Base-by-base conservation (phyloP, 2,888 invertebrate genomes). In the Lydus trimaculatus region DNA sequence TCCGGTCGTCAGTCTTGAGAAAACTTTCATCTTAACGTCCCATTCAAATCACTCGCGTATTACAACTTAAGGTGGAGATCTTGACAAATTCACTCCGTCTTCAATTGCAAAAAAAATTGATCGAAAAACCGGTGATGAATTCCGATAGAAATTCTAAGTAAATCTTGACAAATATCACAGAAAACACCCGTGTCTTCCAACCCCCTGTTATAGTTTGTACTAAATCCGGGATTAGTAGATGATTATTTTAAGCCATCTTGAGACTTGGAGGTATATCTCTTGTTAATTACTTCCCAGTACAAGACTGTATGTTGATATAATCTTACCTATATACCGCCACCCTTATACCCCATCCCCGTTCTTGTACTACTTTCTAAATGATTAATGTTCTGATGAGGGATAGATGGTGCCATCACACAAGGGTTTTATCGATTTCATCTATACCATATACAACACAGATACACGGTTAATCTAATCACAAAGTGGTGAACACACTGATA, bases 231-330 rank as follows among this genome's bases (percentile, higher is more conserved):
- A 78, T 77, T 76, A 77, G 73, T 65, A 72, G 73, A 73, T 75
- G 75, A 78, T 78, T 77, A 78, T 76, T 75, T 73, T 56, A 71
- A 75, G 74, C 67, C 71, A 69, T 69, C 69, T 70, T 69, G 73
- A 75, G 48, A 48, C 75, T 74, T 69, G 63, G 71, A 74, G 73
- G 71, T 70, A 71, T 73, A 75, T 62, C 70, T 70, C 72, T 73
- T 72, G 75, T 77, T 78, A 79, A 78, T 79, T 77, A 77, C 76
- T 71, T 70, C 69, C 71, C 72, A 71, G 62, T 61, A 52, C 62
- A 62, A 67, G 69, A 66, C 61, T 66, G 63, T 63, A 58, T 61
- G 61, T 9, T 48, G 48, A 48, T 48, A 20, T 48, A 43, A 43
- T 43, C 39, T 43, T 48, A 48, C 48, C 48, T 48, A 48, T 48